Evolutionary conservation across 1,140 invertebrate species (phyloP), one percentile per base, ranked within the genome.

Genomic region (Campodea augens): DNA sequence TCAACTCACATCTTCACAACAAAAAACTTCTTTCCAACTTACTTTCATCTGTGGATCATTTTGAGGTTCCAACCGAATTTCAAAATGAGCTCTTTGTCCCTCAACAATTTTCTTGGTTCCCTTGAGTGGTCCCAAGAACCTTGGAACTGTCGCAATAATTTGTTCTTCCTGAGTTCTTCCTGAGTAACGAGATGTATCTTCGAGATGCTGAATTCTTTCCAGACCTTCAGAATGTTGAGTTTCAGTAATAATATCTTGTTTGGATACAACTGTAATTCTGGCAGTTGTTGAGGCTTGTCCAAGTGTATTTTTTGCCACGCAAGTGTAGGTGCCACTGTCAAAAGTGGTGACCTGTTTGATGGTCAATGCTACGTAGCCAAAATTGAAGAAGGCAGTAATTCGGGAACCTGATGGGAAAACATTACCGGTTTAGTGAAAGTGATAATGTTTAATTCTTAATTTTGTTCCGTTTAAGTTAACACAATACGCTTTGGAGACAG

Each of bases 361-460:
- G 13, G 91, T 95, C 39, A 99, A 61, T 0, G 92, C 92, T 48
- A 96, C 88, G 57, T 93, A 93, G 38, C 91, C 91, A 60, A 95
- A 95, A 58, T 95, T 93, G 60, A 90, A 91, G 69, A 92, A 92
- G 25, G 81, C 84, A 47, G 88, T 92, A 42, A 88, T 92, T 60
- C 90, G 74, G 25, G 86, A 90, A 67, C 74, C 73, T 75, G 49
- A n/a, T n/a, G n/a, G n/a, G n/a, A n/a, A n/a, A n/a, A n/a, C n/a
- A n/a, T n/a, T n/a, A n/a, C n/a, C n/a, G n/a, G n/a, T n/a, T n/a
- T n/a, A n/a, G n/a, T n/a, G n/a, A n/a, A n/a, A n/a, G n/a, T n/a
- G n/a, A n/a, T n/a, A n/a, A n/a, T n/a, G n/a, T n/a, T n/a, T n/a
- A n/a, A n/a, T n/a, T n/a, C n/a, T n/a, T n/a, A n/a, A n/a, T n/a